phyloP scores from a whole-genome alignment of 2,797 vertebrate species.

The Xenops minutus region DNA sequence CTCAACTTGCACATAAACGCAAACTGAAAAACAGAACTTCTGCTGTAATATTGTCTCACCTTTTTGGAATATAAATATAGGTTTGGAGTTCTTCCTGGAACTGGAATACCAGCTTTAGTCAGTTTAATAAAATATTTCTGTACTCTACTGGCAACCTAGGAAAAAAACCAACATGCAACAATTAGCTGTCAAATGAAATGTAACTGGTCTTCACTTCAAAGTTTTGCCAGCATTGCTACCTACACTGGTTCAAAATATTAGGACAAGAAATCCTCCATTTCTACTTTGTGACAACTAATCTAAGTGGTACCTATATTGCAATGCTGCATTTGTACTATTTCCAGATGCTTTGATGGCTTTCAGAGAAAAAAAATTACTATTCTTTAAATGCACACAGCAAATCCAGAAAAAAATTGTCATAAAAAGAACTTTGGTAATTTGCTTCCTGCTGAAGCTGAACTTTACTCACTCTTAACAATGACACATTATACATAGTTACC shows the following conservation, averaged over 20 bases:
- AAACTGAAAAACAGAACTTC: not conserved
- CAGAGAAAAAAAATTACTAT: not conserved
- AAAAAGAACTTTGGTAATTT: not conserved
- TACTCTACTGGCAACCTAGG: constrained; percentile 95
- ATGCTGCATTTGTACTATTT: not conserved
- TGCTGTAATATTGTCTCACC: constrained; percentile 75
- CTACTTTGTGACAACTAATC: not conserved
- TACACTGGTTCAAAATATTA: not conserved
- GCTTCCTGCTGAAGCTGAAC: not conserved
- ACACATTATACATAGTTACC: not conserved
- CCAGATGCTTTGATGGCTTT: not conserved
- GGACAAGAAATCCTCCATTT: not conserved
- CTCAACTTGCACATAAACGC: not conserved
- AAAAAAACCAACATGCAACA: not conserved
- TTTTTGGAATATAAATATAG: constrained; percentile 98
- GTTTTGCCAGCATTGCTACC: not conserved
- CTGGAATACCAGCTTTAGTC: constrained; percentile 98
- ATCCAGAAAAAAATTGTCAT: not conserved
- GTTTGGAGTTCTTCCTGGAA: constrained; percentile 97
- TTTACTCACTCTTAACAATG: not conserved
- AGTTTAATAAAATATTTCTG: constrained; percentile 99
- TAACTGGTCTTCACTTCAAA: not conserved
- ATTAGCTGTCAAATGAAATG: not conserved
- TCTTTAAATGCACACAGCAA: not conserved
- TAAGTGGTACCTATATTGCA: not conserved